A percentile compares a stretch with the other conserved stretches of the same genome.
phyloP scores from a whole-genome alignment of 2,113 vertebrate species.

The Odontesthes bonariensis region DNA sequence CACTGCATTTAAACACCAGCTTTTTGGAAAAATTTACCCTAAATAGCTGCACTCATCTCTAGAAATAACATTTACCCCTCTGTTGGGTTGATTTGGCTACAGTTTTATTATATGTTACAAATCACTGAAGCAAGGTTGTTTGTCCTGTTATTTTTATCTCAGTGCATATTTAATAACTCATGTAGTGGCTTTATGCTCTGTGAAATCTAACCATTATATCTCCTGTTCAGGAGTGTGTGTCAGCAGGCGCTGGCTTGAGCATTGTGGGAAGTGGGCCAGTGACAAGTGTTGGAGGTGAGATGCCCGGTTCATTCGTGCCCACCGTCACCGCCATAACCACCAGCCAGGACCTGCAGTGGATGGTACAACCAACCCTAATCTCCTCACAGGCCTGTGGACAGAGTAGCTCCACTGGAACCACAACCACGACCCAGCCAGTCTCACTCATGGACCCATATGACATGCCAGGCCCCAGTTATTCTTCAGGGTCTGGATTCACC shows the following conservation, averaged over 20 bases:
- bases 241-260: constrained; percentile 78
- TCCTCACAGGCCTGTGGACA: constrained; percentile 94
- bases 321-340: constrained; percentile 97
- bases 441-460: constrained; percentile 91
- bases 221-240: constrained; percentile 81
- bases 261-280: constrained; percentile 76
- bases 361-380: constrained; percentile 95
- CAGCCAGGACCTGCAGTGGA: constrained; percentile 98
- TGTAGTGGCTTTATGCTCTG: neutral
- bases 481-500: constrained; percentile 83
- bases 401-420: constrained; percentile 75
- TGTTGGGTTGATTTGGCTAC: neutral
- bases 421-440: constrained; percentile 82
- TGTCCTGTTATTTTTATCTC: neutral
- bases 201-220: constrained; percentile 10
- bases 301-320: constrained; percentile 96
- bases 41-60: neutral
- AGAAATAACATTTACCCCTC: neutral
- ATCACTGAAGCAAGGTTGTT: neutral
- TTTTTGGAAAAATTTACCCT: neutral
- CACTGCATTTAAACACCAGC: neutral
- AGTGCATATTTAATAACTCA: neutral
- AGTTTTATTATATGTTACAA: too few species aligned
- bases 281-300: constrained; percentile 86
- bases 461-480: constrained; percentile 92